Conservation (phyloP, 2,888 invertebrate genomes). For the Heliothis peltigera region DNA sequence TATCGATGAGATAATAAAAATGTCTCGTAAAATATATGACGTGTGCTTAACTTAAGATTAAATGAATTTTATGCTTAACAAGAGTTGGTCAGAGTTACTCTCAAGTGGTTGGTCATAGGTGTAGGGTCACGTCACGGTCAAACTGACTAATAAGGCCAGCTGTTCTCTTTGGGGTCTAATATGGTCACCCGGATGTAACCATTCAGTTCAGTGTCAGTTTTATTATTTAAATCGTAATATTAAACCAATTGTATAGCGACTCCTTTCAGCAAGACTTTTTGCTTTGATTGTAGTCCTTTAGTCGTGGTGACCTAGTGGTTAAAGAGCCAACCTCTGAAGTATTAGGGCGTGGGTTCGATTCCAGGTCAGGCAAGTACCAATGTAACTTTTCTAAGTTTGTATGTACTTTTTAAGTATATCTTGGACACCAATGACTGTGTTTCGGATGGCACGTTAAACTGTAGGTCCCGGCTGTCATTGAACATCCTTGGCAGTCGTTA, state of each 20-base stretch:
- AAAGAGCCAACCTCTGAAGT: too few relatives aligned
- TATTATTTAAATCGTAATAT: conserved; percentile 47
- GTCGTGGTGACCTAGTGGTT: too few relatives aligned
- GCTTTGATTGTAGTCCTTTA: too few relatives aligned
- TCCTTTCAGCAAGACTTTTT: conserved; percentile 4
- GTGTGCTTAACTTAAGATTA: background rate
- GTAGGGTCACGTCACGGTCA: conserved; percentile 60
- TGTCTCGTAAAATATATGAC: conserved; percentile 2
- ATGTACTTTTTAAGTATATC: too few relatives aligned
- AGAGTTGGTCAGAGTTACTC: conserved; percentile 5
- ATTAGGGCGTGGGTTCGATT: too few relatives aligned
- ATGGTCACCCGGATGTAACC: conserved; percentile 58
- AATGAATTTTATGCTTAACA: background rate
- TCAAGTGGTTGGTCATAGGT: conserved; percentile 47
- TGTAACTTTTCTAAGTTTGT: too few relatives aligned
- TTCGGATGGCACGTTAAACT: too few relatives aligned
- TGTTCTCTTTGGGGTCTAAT: conserved; percentile 62
- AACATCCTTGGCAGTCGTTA: too few relatives aligned
- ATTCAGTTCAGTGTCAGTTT: too few relatives aligned
- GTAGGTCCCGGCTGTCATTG: too few relatives aligned
- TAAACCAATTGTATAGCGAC: conserved; percentile 30
- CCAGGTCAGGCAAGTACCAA: too few relatives aligned
- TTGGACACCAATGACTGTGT: too few relatives aligned
- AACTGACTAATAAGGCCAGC: conserved; percentile 57
- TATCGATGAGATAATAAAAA: background rate